Conservation (phyloP, 2,888 invertebrate species). For the Bellardia bayeri region DNA sequence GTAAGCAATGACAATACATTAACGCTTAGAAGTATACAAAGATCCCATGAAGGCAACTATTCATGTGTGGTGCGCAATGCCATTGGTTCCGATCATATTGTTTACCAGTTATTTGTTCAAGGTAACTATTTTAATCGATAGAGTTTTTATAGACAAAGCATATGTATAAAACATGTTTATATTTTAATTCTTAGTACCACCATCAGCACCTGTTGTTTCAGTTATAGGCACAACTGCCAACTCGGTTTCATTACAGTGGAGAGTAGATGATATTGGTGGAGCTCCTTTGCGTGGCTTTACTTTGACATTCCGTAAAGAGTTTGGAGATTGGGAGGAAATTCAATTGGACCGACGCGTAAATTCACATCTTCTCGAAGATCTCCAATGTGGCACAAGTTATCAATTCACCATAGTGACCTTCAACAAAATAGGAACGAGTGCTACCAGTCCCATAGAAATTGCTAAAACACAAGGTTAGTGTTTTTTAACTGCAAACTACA, state of each 20-base stretch:
- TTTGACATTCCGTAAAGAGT: constrained; percentile 85
- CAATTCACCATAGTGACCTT: constrained; percentile 90
- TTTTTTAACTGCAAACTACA: neutral
- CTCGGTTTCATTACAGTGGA: constrained; percentile 86
- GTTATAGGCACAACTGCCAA: constrained; percentile 85
- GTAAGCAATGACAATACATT: constrained; percentile 85
- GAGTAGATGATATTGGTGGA: constrained; percentile 85
- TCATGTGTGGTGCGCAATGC: constrained; percentile 85
- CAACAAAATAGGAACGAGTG: constrained; percentile 91
- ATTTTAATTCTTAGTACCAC: constrained; percentile 84
- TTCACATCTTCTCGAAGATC: constrained; percentile 88
- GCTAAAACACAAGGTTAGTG: constrained; percentile 89
- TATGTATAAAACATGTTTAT: neutral
- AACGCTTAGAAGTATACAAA: constrained; percentile 85
- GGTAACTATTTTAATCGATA: constrained; percentile 80
- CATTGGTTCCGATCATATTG: constrained; percentile 85
- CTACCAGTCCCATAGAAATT: constrained; percentile 88
- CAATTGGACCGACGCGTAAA: constrained; percentile 85
- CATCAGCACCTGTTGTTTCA: constrained; percentile 85
- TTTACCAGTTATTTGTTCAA: constrained; percentile 85
- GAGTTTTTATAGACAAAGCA: too few species aligned
- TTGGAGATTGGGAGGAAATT: constrained; percentile 86
- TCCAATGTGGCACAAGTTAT: constrained; percentile 92
- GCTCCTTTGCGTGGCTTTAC: constrained; percentile 85
- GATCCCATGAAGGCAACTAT: constrained; percentile 86